Percentiles rank a stretch among this genome's conserved stretches.
Evolutionary conservation across 2,888 invertebrate species (phyloP).

Genomic region (Gandaritis pyraliata): DNA sequence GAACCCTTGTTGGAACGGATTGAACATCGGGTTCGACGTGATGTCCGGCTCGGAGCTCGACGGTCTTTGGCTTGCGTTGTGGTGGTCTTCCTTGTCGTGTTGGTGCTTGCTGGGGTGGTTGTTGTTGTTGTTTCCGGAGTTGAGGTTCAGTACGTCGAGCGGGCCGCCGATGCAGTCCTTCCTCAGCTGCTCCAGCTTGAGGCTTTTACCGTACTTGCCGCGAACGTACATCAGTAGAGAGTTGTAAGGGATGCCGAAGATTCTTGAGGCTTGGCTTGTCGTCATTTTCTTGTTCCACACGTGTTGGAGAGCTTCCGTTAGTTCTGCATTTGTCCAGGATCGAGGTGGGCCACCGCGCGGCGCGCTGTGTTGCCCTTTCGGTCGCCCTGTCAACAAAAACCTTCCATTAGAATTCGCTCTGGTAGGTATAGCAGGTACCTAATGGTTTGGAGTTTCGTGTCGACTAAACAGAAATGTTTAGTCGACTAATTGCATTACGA

Average conservation of each 20-base stretch:
- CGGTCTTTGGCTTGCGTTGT: constrained; percentile 81
- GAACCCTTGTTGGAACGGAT: constrained; percentile 91
- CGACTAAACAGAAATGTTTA: constrained; percentile 57
- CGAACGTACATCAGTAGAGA: constrained; percentile 96
- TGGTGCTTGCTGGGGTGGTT: constrained; percentile 77
- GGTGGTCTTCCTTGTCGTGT: constrained; percentile 81
- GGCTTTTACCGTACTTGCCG: constrained; percentile 96
- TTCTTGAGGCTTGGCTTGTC: constrained; percentile 94
- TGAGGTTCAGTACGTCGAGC: constrained; percentile 88
- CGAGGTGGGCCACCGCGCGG: constrained; percentile 95
- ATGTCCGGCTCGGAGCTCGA: constrained; percentile 88
- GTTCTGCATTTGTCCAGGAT: constrained; percentile 96
- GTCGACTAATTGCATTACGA: constrained; percentile 68
- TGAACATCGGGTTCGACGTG: constrained; percentile 88
- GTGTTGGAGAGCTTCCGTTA: constrained; percentile 95
- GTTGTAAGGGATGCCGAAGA: constrained; percentile 97
- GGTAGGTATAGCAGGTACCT: constrained; percentile 24
- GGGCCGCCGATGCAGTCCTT: constrained; percentile 95
- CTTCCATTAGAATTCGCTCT: constrained; percentile 32
- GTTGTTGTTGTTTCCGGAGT: constrained; percentile 85
- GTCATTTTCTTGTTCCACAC: constrained; percentile 99
- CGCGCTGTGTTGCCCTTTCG: constrained; percentile 96
- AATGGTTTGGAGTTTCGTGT: constrained; percentile 49
- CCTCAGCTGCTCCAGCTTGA: constrained; percentile 93
- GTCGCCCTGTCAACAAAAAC: constrained; percentile 85